These are phyloP conservation scores for Lithophane socia DNA, from an alignment of 2,888 invertebrate species.

Conservation along the genomic window DNA sequence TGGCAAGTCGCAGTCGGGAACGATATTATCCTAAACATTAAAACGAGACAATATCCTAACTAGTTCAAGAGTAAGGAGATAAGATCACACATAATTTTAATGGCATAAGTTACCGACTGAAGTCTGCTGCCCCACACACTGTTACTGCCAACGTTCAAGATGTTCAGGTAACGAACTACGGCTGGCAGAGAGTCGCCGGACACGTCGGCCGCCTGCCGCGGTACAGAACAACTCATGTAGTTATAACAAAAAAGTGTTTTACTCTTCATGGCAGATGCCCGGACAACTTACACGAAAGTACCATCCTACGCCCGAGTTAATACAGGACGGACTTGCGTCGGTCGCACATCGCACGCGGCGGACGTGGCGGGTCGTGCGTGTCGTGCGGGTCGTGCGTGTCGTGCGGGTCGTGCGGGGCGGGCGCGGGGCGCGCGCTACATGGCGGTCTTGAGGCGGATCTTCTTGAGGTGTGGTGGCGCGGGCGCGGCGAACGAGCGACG, in stretches of 20 bases:
- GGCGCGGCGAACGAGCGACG: constrained; percentile 79
- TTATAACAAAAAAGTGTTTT: constrained; percentile 8
- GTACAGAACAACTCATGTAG: constrained; percentile 8
- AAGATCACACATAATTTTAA: constrained; percentile 63
- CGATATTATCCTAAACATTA: constrained; percentile 56
- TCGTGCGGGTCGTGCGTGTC: constrained; percentile 63
- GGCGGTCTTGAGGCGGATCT: constrained; percentile 85
- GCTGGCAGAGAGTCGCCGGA: constrained; percentile 44
- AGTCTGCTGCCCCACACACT: constrained; percentile 37
- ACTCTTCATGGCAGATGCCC: constrained; percentile 22
- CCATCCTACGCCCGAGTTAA: not conserved
- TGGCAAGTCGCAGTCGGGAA: constrained; percentile 65
- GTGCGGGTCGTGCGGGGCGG: constrained; percentile 71
- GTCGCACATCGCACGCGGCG: not conserved
- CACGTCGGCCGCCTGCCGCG: constrained; percentile 21
- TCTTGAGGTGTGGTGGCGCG: constrained; percentile 81
- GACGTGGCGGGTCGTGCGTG: constrained; percentile 59
- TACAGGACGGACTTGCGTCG: not conserved
- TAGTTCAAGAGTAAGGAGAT: constrained; percentile 49
- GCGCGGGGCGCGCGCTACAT: constrained; percentile 82
- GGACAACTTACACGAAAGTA: constrained; percentile 3
- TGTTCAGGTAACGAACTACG: constrained; percentile 1
- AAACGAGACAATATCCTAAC: constrained; percentile 56
- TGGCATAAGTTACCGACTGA: constrained; percentile 65
- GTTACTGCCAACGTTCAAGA: constrained; percentile 14